Evolutionary conservation across 2,888 invertebrate species (phyloP), one percentile per base, ranked within the genome.

Genomic region (Zygaena filipendulae): DNA sequence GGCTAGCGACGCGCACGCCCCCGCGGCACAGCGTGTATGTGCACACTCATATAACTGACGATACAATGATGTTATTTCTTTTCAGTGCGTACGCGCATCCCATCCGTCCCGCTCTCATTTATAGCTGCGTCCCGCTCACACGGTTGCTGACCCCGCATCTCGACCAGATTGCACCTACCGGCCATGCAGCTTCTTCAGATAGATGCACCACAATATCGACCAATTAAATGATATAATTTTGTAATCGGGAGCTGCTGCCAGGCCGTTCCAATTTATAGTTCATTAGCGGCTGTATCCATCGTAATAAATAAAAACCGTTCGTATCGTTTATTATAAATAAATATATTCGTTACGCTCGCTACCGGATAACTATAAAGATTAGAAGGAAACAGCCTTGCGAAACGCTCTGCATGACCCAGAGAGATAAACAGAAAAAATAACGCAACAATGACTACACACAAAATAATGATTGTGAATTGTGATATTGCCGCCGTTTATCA

Each of bases 71-170:
- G 70, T 69, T 61, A 69, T 74, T 77, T 68, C 66, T 72, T 70
- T 74, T 74, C 67, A 67, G 67, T 74, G 77, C 74, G 79, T 77
- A 79, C 75, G 75, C 71, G 70, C 71, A 71, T 63, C 56, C 51
- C 59, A 50, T 51, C 50, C 47, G 52, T 68, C 60, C 43, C 60
- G 45, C 45, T 72, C 61, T 46, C 47, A 43, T 64, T 42, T 51
- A 42, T 56, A 52, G 34, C 48, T 47, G 47, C 41, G 44, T 72
- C 67, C 52, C 63, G 33, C 52, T 75, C 59, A 40, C 52, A 35
- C 62, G 77, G 77, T 71, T 77, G 52, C 51, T 64, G 79, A 79
- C 77, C 77, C 64, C 51, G 46, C 74, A 74, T 74, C 74, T 71
- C 49, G 62, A 66, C 64, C 60, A 74, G 77, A 79, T 77, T 75